Conservation (phyloP, 2,888 invertebrate genomes). For the Scrobipalpa costella region DNA sequence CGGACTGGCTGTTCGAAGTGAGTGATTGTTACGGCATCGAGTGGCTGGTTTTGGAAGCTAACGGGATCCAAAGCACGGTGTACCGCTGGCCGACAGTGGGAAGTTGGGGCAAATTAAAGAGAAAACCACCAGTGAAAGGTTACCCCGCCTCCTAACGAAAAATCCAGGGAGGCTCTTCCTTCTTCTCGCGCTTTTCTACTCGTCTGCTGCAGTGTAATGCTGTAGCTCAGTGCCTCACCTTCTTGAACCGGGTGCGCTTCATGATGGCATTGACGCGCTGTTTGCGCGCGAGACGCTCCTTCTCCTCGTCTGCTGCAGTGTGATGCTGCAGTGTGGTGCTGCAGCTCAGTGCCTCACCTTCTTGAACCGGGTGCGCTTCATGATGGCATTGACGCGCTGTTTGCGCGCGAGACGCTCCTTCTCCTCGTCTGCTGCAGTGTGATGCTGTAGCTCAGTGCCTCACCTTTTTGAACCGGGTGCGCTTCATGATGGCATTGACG, state of each 20-base stretch:
- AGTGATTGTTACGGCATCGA: no score
- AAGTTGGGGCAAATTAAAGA: no score
- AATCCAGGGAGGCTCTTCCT: no score
- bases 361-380: constrained; percentile 89
- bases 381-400: constrained; percentile 95
- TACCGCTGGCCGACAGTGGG: no score
- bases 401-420: constrained; percentile 93
- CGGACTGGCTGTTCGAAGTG: no score
- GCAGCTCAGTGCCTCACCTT: constrained; percentile 46
- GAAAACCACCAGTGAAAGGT: no score
- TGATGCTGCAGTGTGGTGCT: no score
- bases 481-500: constrained; percentile 95
- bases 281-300: constrained; percentile 92
- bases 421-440: constrained; percentile 82
- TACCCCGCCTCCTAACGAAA: no score
- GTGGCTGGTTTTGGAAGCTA: no score
- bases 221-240: constrained; percentile 40
- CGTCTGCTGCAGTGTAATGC: not conserved
- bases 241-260: constrained; percentile 88
- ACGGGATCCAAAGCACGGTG: constrained; percentile 11
- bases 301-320: constrained; percentile 83
- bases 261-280: constrained; percentile 96
- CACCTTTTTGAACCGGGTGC: constrained; percentile 84
- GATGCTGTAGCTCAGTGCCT: not conserved
- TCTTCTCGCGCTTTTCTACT: no score